Evolutionary conservation across 2,888 invertebrate genomes (phyloP), one percentile per base, ranked within the genome.

Genomic region (Timema cristinae): DNA sequence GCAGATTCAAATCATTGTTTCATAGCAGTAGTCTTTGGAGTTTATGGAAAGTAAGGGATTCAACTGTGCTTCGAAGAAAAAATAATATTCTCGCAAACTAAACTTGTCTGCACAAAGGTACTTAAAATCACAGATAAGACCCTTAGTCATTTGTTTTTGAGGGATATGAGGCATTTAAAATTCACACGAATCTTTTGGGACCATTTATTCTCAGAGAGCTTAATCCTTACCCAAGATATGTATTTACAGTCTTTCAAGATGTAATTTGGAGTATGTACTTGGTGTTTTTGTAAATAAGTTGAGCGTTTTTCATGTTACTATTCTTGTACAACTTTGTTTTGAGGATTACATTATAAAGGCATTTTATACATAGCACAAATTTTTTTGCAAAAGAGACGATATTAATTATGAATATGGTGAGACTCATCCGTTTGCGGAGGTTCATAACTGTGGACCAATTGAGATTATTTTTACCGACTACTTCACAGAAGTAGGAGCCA

Each of bases 21-120:
- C 48, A 48, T 63, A 2, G 63, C 63, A 63, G 48, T 63, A 63
- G 63, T 47, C 63, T 32, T 63, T 63, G 63, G 63, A 63, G 63
- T 48, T 32, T 63, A 63, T 16, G 6, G 63, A 2, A 63, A 63
- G 48, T 5, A 63, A 7, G 63, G 63, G 32, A 63, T 63, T 63
- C 63, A 9, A 63, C 63, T 47, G 63, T 63, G 63, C 48, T 63
- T n/a, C 32, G 32, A 47, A 48, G 48, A 63, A 63, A n/a, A 63
- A 63, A 11, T 63, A 7, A 63, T 63, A 16, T 63, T 63, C 32
- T 47, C 47, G 63, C 32, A 63, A 5, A 2, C 15, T 63, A 32
- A 63, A 63, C 48, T 48, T 63, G 32, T 48, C 63, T 6, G 32
- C 32, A 63, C 63, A 32, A 9, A n/a, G 2, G 63, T 6, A 48